A percentile compares a stretch with the other conserved stretches of the same genome.
Evolutionary conservation across 2,113 vertebrate species (phyloP).

Genomic region (Phrynosoma blainvillii): DNA sequence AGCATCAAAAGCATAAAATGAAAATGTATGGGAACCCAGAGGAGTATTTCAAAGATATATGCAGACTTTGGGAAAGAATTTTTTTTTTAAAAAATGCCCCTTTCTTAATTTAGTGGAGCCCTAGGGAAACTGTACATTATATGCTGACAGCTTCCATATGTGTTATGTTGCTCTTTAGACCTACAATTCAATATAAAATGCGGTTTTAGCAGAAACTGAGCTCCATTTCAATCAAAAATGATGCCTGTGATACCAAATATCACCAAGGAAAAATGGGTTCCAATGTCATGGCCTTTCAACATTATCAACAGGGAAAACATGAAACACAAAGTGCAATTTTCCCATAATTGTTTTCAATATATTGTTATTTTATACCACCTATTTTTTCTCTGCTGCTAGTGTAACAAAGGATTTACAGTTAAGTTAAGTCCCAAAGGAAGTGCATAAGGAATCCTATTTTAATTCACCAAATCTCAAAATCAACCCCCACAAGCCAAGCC

Average conservation of each 20-base stretch:
- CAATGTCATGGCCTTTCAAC: constrained; percentile 48
- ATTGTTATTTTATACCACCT: constrained; percentile 24
- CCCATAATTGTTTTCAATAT: constrained; percentile 47
- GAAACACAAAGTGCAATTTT: constrained; percentile 52
- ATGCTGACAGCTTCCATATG: constrained; percentile 73
- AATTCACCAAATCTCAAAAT: neutral
- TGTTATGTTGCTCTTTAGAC: constrained; percentile 68
- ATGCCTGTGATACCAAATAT: constrained; percentile 60
- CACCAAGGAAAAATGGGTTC: constrained; percentile 60
- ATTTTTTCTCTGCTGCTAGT: neutral
- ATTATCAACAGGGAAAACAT: constrained; percentile 32
- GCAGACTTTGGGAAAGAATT: constrained; percentile 50
- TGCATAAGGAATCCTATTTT: neutral
- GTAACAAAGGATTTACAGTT: constrained; percentile 18
- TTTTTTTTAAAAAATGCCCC: constrained; percentile 42
- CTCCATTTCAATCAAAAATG: constrained; percentile 62
- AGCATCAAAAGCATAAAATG: constrained; percentile 49
- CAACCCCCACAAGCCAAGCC: neutral
- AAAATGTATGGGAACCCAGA: constrained; percentile 39
- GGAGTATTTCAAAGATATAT: constrained; percentile 40
- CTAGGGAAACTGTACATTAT: constrained; percentile 55
- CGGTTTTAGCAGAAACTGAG: constrained; percentile 57
- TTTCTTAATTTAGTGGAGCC: constrained; percentile 60
- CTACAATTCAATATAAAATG: constrained; percentile 62
- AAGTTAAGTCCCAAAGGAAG: neutral